These are phyloP conservation scores for Oophaga pumilio DNA, from an alignment of 2,113 vertebrate genomes.

Conservation along the genomic window DNA sequence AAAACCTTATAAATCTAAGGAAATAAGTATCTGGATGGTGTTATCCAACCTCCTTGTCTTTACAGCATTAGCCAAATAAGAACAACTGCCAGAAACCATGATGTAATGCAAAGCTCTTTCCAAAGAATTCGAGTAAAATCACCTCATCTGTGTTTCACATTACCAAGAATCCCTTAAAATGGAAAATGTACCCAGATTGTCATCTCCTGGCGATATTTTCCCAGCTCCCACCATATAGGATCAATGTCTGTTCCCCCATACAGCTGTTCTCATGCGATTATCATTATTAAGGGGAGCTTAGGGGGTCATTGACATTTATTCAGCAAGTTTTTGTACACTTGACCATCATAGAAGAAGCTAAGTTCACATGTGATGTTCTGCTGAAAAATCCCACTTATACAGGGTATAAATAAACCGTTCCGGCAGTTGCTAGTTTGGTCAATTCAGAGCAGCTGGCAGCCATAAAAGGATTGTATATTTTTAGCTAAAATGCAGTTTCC, in stretches of 20 bases:
- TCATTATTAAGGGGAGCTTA: not conserved
- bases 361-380: not conserved
- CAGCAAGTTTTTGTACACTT: not conserved
- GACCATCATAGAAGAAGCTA: not conserved
- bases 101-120: constrained; percentile 26
- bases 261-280: constrained; percentile 1
- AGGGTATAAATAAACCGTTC: not conserved
- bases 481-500: not conserved
- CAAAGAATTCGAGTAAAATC: constrained; percentile 23
- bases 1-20: not conserved
- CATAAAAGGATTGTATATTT: constrained; percentile 2
- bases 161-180: constrained; percentile 33
- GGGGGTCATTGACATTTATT: not conserved
- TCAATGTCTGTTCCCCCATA: not conserved
- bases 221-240: not conserved
- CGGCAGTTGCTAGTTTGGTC: constrained; percentile 10
- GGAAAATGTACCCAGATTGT: constrained; percentile 25
- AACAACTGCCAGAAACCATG: constrained; percentile 26
- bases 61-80: not conserved
- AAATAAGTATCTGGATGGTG: not conserved
- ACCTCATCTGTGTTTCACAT: constrained; percentile 22
- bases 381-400: not conserved
- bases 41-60: not conserved
- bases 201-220: constrained; percentile 8
- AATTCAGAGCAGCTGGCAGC: not conserved